Conservation (phyloP, 2,797 vertebrate species). For the Varecia variegata region DNA sequence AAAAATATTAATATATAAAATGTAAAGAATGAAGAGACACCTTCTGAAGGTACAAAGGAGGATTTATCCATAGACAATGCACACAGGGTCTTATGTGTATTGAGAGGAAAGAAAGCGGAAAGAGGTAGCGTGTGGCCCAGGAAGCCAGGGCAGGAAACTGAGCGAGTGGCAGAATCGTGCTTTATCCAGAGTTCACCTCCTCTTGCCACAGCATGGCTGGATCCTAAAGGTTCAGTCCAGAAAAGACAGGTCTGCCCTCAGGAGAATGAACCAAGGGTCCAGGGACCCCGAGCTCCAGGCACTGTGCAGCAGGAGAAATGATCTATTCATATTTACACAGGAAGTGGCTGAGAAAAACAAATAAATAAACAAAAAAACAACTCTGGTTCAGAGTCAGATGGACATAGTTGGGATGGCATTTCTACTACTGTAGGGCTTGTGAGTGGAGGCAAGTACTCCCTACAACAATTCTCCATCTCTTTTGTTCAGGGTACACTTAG, state of each 20-base stretch:
- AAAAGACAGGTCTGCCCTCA: neutral
- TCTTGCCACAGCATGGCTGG: neutral
- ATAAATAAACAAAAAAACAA: neutral
- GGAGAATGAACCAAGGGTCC: neutral
- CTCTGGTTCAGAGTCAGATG: neutral
- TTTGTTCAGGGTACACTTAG: neutral
- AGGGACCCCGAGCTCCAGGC: neutral
- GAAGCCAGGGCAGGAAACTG: neutral
- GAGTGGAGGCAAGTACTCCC: neutral
- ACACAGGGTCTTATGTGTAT: neutral
- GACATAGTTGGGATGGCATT: neutral
- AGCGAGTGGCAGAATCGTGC: neutral
- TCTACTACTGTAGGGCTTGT: neutral
- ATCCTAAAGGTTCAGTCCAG: neutral
- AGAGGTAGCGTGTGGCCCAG: neutral
- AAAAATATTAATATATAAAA: neutral
- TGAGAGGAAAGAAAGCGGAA: neutral
- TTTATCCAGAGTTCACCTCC: neutral
- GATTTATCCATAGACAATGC: neutral
- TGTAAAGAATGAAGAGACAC: neutral
- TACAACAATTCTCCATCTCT: neutral
- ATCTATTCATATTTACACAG: neutral
- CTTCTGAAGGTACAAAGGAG: neutral
- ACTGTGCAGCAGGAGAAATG: neutral
- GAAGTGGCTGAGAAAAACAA: neutral